Percentiles rank a stretch among this genome's conserved stretches.
Conservation (phyloP, 2,797 vertebrate genomes). For the Peromyscus attwateri region DNA sequence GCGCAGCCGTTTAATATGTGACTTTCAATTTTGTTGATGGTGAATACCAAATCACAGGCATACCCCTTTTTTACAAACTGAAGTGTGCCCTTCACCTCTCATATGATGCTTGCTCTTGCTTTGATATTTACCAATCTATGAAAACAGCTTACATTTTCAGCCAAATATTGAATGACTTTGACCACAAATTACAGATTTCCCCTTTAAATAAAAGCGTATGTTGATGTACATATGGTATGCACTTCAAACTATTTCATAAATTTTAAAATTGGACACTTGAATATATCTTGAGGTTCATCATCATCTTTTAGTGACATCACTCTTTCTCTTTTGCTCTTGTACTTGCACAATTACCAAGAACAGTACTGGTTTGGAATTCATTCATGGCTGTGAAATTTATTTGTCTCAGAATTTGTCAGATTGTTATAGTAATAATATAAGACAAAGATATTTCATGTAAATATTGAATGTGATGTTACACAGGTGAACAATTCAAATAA, state of each 20-base stretch:
- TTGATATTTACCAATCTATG: conserved; percentile 74
- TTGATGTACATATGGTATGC: conserved; percentile 10
- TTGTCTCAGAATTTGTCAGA: conserved; percentile 39
- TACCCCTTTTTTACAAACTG: conserved; percentile 43
- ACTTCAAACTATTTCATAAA: conserved; percentile 64
- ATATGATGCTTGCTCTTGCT: background rate
- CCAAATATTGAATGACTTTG: conserved; percentile 62
- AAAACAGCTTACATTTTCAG: conserved; percentile 47
- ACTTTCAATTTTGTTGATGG: conserved; percentile 44
- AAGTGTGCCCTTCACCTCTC: background rate
- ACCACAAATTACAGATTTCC: conserved; percentile 73
- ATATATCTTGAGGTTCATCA: conserved; percentile 48
- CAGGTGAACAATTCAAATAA: conserved; percentile 37
- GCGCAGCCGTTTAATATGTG: conserved; percentile 11
- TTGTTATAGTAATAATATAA: conserved; percentile 54
- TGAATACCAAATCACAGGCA: conserved; percentile 26
- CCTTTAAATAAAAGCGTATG: conserved; percentile 72
- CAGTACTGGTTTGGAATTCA: conserved; percentile 33
- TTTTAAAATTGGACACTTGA: conserved; percentile 53
- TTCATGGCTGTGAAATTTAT: background rate
- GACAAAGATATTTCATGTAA: conserved; percentile 30
- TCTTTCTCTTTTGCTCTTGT: background rate
- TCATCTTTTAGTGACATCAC: background rate
- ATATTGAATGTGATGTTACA: background rate
- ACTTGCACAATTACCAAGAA: conserved; percentile 10